Evolutionary conservation across 2,797 vertebrate species (phyloP).

Genomic region (Muraenolepis orangiensis): DNA sequence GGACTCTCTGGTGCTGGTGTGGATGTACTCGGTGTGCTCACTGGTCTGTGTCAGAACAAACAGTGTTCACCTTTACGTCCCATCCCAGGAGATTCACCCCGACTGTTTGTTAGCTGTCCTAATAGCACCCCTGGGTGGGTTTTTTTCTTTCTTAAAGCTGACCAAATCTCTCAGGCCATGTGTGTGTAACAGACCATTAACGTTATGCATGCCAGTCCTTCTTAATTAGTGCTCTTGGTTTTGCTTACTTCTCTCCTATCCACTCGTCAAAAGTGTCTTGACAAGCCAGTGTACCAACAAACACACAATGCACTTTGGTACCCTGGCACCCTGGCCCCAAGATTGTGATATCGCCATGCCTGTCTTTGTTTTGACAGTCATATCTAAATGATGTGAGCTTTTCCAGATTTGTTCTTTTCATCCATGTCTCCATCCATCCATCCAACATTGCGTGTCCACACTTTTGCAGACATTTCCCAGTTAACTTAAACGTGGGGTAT

Average conservation of each 20-base stretch:
- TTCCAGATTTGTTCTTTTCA: neutral
- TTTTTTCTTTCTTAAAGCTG: conserved; percentile 30
- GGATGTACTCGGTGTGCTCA: conserved; percentile 4
- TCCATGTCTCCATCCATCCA: neutral
- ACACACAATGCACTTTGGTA: neutral
- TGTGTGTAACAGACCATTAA: conserved; percentile 50
- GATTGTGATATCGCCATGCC: neutral
- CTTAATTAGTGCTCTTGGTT: conserved; percentile 63
- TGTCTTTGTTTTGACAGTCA: neutral
- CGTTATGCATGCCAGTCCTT: conserved; percentile 49
- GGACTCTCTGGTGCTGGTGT: neutral
- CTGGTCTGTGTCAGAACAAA: neutral
- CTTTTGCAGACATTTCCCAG: too few species aligned
- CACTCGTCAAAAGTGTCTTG: neutral
- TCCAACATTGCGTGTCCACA: neutral
- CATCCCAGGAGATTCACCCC: conserved; percentile 18
- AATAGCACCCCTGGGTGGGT: conserved; percentile 49
- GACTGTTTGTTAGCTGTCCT: conserved; percentile 26
- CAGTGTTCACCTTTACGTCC: conserved; percentile 24
- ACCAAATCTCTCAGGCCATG: conserved; percentile 38
- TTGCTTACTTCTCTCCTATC: conserved; percentile 40
- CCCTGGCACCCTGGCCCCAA: neutral
- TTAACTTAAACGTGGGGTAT: too few species aligned
- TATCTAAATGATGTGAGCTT: neutral
- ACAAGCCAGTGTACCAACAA: neutral